Conservation (phyloP, 2,113 vertebrate genomes). For the Rhinolophus ferrumequinum region DNA sequence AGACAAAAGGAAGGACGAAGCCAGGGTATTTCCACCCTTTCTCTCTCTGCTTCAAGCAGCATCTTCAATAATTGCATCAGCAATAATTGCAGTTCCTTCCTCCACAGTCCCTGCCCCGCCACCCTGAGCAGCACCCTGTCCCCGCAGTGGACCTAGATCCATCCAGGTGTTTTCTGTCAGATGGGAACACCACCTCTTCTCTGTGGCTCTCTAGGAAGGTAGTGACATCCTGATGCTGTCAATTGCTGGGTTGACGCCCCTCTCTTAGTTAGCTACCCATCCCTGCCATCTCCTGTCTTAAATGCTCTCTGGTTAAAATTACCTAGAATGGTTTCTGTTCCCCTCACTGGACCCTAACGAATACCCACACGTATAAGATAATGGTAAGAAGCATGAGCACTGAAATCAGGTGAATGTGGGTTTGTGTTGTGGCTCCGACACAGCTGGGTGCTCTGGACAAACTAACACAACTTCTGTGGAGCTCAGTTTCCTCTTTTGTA, state of each 20-base stretch:
- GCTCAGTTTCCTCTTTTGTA: background rate
- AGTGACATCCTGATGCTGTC: background rate
- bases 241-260: background rate
- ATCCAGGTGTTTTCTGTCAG: background rate
- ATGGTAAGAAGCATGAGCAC: background rate
- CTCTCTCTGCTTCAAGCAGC: background rate
- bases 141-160: background rate
- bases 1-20: background rate
- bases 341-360: background rate
- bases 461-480: background rate
- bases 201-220: background rate
- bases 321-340: background rate
- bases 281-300: background rate
- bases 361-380: background rate
- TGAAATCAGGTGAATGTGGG: background rate
- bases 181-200: background rate
- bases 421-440: background rate
- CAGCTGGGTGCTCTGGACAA: background rate
- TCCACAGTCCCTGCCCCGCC: background rate
- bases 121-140: background rate
- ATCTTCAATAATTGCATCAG: too few relatives aligned
- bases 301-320: conserved; percentile 5
- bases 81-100: background rate
- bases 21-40: background rate
- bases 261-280: background rate